A percentile compares a stretch with the other conserved stretches of the same genome.
Conservation (phyloP, 2,797 vertebrate species). For the Babyrousa celebensis region DNA sequence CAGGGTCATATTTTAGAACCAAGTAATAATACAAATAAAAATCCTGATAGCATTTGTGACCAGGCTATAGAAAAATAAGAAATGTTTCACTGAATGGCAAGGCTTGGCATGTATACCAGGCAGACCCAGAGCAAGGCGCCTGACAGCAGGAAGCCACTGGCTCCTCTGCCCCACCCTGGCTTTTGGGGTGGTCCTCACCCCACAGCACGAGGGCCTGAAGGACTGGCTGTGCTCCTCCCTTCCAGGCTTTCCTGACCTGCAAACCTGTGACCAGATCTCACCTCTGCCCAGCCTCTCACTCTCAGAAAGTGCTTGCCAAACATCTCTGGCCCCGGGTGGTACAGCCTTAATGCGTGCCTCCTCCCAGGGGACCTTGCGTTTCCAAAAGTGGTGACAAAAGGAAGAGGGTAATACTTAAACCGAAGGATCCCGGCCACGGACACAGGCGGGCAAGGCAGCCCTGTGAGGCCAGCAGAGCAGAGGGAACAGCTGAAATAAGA, state of each 20-base stretch:
- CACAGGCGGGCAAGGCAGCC: neutral
- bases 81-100: conserved; percentile 66
- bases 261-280: neutral
- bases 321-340: neutral
- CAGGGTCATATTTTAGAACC: neutral
- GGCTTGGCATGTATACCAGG: conserved; percentile 55
- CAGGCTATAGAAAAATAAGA: neutral
- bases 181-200: accelerated
- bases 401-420: neutral
- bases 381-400: neutral
- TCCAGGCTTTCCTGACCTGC: neutral
- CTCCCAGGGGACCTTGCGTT: neutral
- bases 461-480: neutral
- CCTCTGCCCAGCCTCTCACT: neutral
- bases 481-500: neutral
- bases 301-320: neutral
- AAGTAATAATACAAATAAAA: conserved; percentile 14
- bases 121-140: neutral
- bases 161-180: neutral
- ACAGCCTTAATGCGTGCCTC: neutral
- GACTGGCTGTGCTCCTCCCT: neutral
- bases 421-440: neutral
- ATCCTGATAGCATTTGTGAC: neutral
- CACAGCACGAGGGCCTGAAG: neutral
- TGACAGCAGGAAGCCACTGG: conserved; percentile 54